Evolutionary conservation across 2,797 vertebrate genomes (phyloP), one percentile per base, ranked within the genome.

Genomic region (Lepus townsendii): DNA sequence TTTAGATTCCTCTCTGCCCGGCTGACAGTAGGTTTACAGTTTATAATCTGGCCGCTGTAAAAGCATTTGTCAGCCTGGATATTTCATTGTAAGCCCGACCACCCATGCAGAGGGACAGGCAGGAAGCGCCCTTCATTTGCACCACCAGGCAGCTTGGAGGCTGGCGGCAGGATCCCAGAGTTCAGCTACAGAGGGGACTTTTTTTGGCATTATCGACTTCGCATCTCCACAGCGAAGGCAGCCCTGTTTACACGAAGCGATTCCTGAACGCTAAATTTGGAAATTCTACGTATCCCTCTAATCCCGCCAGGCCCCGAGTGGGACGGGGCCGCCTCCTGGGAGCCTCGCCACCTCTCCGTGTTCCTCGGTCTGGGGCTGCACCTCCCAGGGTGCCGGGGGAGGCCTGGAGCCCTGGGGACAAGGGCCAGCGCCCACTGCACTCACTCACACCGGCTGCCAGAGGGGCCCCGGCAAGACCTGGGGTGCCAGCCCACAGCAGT

Each of bases 51-150:
- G 98, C 98, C 98, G 98, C 98, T 98, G 98, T 98, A 98, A 98
- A 98, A 98, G 98, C 99, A 99, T 99, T 99, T 99, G 99, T 99
- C 99, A 99, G 99, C 98, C 98, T 98, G 99, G 99, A 98, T 99
- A 98, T 98, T 99, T 98, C 98, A 98, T 98, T 98, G 98, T 98
- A 98, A 98, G 98, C 93, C 78, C 98, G 99, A 99, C 99, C 99
- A 99, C 99, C 99, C 99, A 99, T 98, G 98, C 99, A 98, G 98
- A 98, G 35, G 76, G 97, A 97, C 98, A 97, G 98, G 98, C 98
- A 98, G 98, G 98, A 98, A 98, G 98, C 97, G 78, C 98, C 98
- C 97, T 98, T 98, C 97, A 97, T 94, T 98, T 97, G 96, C 98
- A 98, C 98, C 98, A 97, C 95, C 98, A 96, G 97, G 88, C 97